Percentiles rank a stretch among this genome's conserved stretches.
Evolutionary conservation across 2,888 invertebrate species (phyloP).

Genomic region (Drosophila fulvimacula): DNA sequence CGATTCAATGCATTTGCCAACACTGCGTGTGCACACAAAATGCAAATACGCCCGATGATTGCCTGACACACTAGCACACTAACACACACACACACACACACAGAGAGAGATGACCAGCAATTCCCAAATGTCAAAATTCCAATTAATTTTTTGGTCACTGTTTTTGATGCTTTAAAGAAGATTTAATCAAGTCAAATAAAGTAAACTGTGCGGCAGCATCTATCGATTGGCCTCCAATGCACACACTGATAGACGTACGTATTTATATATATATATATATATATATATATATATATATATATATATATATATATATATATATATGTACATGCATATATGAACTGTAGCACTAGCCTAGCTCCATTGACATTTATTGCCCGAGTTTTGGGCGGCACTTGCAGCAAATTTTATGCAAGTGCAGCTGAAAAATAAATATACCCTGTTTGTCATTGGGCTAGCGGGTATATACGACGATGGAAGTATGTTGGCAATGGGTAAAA

Average conservation of each 20-base stretch:
- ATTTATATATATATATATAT: neutral
- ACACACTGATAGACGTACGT: neutral
- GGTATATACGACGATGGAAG: neutral
- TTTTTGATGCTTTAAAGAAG: constrained; percentile 71
- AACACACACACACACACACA: constrained; percentile 1
- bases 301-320: neutral
- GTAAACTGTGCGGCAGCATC: constrained; percentile 61
- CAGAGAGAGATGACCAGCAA: constrained; percentile 24
- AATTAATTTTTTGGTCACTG: constrained; percentile 75
- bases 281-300: neutral
- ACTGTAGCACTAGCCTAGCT: constrained; percentile 14
- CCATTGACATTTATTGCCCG: constrained; percentile 49
- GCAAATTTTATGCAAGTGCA: constrained; percentile 72
- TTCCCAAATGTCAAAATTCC: constrained; percentile 74
- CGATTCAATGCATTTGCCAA: constrained; percentile 22
- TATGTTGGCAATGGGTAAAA: neutral
- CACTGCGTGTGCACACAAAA: constrained; percentile 44
- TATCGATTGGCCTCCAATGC: constrained; percentile 46
- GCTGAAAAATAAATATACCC: constrained; percentile 50
- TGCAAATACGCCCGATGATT: constrained; percentile 62
- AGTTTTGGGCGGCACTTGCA: constrained; percentile 67
- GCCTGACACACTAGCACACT: constrained; percentile 16
- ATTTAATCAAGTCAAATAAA: constrained; percentile 76
- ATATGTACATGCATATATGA: neutral
- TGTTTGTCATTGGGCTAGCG: neutral